Conservation (phyloP, 2,797 vertebrate species). For the Platyrinchus mystaceus region DNA sequence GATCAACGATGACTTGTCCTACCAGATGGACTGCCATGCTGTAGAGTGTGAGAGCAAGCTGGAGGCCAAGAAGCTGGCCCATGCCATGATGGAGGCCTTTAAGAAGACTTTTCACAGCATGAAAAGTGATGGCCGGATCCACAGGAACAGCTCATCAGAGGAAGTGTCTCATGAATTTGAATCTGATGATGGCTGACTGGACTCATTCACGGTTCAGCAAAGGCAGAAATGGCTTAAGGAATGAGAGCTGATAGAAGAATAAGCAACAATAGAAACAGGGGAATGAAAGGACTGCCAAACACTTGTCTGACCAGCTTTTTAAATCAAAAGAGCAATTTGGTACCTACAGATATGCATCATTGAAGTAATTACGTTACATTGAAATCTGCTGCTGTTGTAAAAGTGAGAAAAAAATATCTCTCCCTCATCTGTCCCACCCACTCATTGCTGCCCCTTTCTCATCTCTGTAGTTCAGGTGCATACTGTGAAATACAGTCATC, state of each 20-base stretch:
- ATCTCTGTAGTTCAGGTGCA: slow-evolving; percentile 41
- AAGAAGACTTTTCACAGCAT: slow-evolving; percentile 99
- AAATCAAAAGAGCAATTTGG: slow-evolving; percentile 75
- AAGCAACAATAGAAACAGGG: slow-evolving; percentile 73
- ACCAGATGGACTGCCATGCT: slow-evolving; percentile 99
- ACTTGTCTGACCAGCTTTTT: slow-evolving; percentile 77
- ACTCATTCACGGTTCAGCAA: slow-evolving; percentile 13
- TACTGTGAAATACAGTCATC: slow-evolving; percentile 47
- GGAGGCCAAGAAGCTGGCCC: slow-evolving; percentile 97
- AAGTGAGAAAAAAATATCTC: slow-evolving; percentile 66
- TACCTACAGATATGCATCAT: slow-evolving; percentile 77
- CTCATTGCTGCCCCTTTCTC: background rate
- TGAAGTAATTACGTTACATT: slow-evolving; percentile 74
- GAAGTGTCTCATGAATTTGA: slow-evolving; percentile 90
- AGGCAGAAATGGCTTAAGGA: slow-evolving; percentile 71
- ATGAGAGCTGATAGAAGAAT: slow-evolving; percentile 63
- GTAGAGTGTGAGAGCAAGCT: slow-evolving; percentile 97
- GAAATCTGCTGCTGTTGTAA: slow-evolving; percentile 80
- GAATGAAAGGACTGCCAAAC: slow-evolving; percentile 76
- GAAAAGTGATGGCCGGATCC: slow-evolving; percentile 95
- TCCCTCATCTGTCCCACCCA: background rate
- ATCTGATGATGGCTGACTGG: slow-evolving; percentile 92
- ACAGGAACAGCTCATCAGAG: slow-evolving; percentile 90
- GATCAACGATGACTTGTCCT: slow-evolving; percentile 97
- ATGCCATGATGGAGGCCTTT: slow-evolving; percentile 99